Percentiles rank a stretch among this genome's conserved stretches.
These are phyloP conservation scores for Xestobium rufovillosum DNA, from an alignment of 2,888 invertebrate genomes.

Conservation along the genomic window DNA sequence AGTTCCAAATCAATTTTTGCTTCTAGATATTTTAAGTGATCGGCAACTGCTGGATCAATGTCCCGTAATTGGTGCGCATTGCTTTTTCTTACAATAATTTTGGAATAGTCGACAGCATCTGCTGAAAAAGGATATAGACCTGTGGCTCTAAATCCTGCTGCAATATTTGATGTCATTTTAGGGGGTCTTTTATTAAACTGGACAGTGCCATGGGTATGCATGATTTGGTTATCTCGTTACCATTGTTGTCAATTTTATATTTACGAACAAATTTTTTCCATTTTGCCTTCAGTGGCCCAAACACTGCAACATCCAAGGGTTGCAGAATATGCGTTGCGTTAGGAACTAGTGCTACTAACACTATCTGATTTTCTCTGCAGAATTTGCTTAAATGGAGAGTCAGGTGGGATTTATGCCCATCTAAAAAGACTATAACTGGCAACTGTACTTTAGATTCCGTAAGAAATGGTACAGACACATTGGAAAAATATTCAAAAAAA, in stretches of 20 bases:
- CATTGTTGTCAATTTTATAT: too few relatives aligned
- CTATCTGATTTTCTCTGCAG: constrained; percentile 18
- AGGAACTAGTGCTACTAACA: constrained; percentile 19
- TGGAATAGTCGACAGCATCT: too few relatives aligned
- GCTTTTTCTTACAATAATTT: constrained; percentile 3
- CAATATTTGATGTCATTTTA: too few relatives aligned
- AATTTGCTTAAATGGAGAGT: constrained; percentile 16
- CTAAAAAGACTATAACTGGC: constrained; percentile 17
- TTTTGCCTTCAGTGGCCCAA: constrained; percentile 16
- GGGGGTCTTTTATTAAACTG: too few relatives aligned
- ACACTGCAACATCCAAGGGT: constrained; percentile 20
- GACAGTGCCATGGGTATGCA: too few relatives aligned
- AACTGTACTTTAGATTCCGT: constrained; percentile 7
- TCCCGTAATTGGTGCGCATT: background rate
- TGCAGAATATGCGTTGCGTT: constrained; percentile 19
- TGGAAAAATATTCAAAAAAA: constrained; percentile 17
- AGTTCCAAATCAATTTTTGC: constrained; percentile 3
- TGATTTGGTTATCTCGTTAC: too few relatives aligned
- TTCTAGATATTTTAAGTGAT: constrained; percentile 3
- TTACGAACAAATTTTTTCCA: too few relatives aligned
- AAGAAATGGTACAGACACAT: constrained; percentile 15
- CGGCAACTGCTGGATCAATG: constrained; percentile 1
- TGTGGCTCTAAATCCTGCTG: too few relatives aligned
- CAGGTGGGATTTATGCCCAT: constrained; percentile 19
- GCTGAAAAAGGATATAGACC: too few relatives aligned